Evolutionary conservation across 2,113 vertebrate genomes (phyloP), one percentile per base, ranked within the genome.

Genomic region (Monopterus albus): DNA sequence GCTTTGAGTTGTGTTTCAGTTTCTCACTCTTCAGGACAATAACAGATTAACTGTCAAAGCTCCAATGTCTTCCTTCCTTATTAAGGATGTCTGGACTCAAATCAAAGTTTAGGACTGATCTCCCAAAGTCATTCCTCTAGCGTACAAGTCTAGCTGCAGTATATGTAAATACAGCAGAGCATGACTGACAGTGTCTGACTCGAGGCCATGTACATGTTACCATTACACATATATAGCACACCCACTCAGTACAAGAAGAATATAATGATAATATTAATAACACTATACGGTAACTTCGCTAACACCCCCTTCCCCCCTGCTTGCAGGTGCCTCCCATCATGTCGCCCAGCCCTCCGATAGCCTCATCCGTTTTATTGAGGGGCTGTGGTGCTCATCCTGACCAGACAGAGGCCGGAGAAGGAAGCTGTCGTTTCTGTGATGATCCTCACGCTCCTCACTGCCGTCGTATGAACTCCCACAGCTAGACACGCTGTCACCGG

Each of bases 381-480:
- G 96, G 87, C 96, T 99, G 93, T 95, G 95, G 79, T 90, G 95
- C 93, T 95, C 95, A 40, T 97, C 96, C 87, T 93, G 95, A 39
- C 18, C 38, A 89, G 94, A 93, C 92, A 95, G 69, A 0, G 88
- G 94, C 83, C 95, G 96, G 75, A 96, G 95, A 78, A 97, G 96
- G 94, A 96, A 97, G 93, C 94, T 92, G 7, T 94, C 94, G 80
- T 74, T 78, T 3, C 80, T 94, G 90, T 89, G 90, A 70, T 82
- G 88, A 52, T 97, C 95, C 14, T 98, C 96, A 73, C 96, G 96
- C 20, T 96, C 95, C 91, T 97, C 96, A 53, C 95, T 96, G 88
- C 95, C 96, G 11, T 99, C 97, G 1, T 97, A 98, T n/a, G 97
- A 98, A 93, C 96, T 98, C 80, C 96, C 96, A 74, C 96, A 98